Base-by-base conservation (phyloP, 2,888 invertebrate species). In the Eremobia ochroleuca region DNA sequence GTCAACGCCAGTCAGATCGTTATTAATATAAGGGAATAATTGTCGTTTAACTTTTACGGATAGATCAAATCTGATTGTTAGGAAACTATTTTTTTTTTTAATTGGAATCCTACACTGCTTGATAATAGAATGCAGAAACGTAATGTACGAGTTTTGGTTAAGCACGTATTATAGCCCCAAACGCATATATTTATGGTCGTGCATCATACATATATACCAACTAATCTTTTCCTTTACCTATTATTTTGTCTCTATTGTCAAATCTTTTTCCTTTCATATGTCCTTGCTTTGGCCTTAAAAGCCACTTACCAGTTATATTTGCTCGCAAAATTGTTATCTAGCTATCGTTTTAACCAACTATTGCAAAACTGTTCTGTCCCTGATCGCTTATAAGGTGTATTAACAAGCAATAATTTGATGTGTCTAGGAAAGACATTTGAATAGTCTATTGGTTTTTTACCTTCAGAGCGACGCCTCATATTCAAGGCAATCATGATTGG, bases 261-360 rank as follows among this genome's bases (percentile, higher is more conserved):
- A 85, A 71, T 64, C 46, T 80, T 46, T 75, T 78, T 82, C 77
- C 77, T 85, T 85, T 88, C 82, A 81, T 66, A 75, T 75, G 78
- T 76, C 87, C 87, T 88, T 86, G 85, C 61, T 43, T 46, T 64
- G 76, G 69, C 85, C 79, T 88, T 82, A 72, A 34, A 76, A 64
- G 65, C 46, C 67, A 67, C 66, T 79, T 81, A 81, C 68, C 67
- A 52, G 67, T 67, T 70, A 37, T 64, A 80, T 79, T 71, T 72
- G 31, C 40, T 61, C 25, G 43, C 59, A 70, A 61, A 65, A 64
- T 77, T 55, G 37, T 65, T 81, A 55, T 37, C 40, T 71, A 37
- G 43, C 61, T 61, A 72, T 15, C 21, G 9, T 58, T 73, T 65
- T 55, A 73, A 46, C 49, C 58, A 77, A 49, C 31, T 49, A 13